These are phyloP conservation scores for Phrynocephalus vlangalii DNA, from an alignment of 2,797 vertebrate genomes.

Conservation along the genomic window DNA sequence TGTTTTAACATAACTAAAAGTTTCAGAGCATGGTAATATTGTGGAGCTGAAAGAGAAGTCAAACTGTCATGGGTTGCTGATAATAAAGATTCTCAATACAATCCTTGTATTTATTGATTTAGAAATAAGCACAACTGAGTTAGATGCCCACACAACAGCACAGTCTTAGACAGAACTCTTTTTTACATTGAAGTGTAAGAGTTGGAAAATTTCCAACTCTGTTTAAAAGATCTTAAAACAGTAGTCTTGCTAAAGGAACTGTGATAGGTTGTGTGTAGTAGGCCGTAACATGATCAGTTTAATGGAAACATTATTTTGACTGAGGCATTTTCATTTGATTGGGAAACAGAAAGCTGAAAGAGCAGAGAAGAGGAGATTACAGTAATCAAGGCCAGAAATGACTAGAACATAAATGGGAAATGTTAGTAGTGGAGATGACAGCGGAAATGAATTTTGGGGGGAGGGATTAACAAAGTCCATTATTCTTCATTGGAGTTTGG, in stretches of 20 bases:
- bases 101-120: background rate
- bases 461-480: background rate
- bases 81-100: background rate
- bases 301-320: background rate
- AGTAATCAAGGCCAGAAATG: constrained; percentile 22
- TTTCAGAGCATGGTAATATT: background rate
- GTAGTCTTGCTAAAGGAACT: background rate
- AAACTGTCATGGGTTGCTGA: background rate
- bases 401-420: constrained; percentile 24
- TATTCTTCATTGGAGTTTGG: background rate
- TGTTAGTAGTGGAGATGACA: background rate
- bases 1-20: background rate
- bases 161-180: background rate
- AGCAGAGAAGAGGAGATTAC: constrained; percentile 1
- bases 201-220: too few relatives aligned
- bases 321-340: constrained; percentile 1
- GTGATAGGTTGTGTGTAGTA: background rate
- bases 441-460: constrained; percentile 7
- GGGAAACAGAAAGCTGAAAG: background rate
- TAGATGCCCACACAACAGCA: background rate
- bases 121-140: background rate
- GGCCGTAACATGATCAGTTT: background rate
- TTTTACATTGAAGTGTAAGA: background rate
- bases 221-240: background rate
- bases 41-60: background rate